Base-by-base conservation (phyloP, 2,888 invertebrate genomes). In the Drosophila siamana region DNA sequence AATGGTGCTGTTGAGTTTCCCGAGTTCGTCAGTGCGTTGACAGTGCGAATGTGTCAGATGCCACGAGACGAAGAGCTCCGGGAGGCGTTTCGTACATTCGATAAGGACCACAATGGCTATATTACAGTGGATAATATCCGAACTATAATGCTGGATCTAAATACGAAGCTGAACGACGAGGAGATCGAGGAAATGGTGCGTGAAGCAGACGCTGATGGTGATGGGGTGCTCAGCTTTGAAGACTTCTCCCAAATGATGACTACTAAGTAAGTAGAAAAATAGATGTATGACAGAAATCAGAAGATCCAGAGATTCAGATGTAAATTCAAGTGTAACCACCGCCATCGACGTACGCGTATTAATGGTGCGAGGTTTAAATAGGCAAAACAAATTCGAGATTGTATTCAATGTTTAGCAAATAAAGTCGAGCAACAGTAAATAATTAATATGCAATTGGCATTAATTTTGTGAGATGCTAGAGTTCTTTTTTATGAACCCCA, bases 11-110 rank as follows among this genome's bases (percentile, higher is more conserved):
- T 99, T 93, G 98, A 98, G 94, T 99, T 99, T 94, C 97, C 98
- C 84, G 98, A 99, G 93, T 99, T 99, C 94, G 94, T 98, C 88
- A 98, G 98, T 90, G 98, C 98, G 98, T 98, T 99, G 98, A 98
- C 98, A 89, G 95, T 98, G 90, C 98, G 98, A 94, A 98, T 98
- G 98, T 98, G 98, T 93, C 98, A 98, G 94, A 98, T 98, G 65
- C 98, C 98, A n/a, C 93, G 96, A 97, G 98, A 98, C 94, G 98
- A 98, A 93, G 98, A 98, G 93, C 98, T 99, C 93, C 95, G 98
- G 92, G 63, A 48, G 0, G 52, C 52, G 1, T 68, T 63, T 36
- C 40, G 15, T 3, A 0, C 60, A 4, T 98, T 98, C 93, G 98
- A 98, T 94, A 98, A 98, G 94, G 98, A 98, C 94, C 98, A 98